Evolutionary conservation across 2,888 invertebrate species (phyloP), one percentile per base, ranked within the genome.

Genomic region (Mesoligia furuncula): DNA sequence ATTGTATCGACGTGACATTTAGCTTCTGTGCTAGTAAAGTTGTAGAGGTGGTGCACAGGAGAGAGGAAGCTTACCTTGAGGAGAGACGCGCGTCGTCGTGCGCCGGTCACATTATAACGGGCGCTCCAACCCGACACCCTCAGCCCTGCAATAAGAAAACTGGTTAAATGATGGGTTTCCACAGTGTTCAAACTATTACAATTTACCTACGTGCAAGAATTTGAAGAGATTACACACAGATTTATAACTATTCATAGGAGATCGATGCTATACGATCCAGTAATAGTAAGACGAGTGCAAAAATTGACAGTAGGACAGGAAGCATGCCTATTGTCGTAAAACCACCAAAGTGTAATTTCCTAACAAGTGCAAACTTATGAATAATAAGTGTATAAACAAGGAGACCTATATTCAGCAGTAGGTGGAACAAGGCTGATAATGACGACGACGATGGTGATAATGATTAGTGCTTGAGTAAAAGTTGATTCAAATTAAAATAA

Each of bases 101-200:
- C 95, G 95, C 96, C 93, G 95, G 92, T 96, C 94, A 96, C 96
- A 96, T 96, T 96, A 96, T 96, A 95, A 93, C 95, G 92, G 93
- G 93, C 94, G 92, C 87, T 88, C 87, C 90, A 89, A 86, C 87
- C 91, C 91, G 92, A 91, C 92, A 92, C 90, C 90, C 90, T 90
- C 89, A 91, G 92, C 90, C 93, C 96, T 96, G 95, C 54, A 85
- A 86, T 48, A 71, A 88, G 75, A 65, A 89, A 87, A 86, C 70
- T 51, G 51, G 71, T 85, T 88, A 79, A 86, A 85, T 70, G 66
- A 61, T 64, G 45, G 69, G 0, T 8, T 27, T 66, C 48, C 20
- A 39, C 62, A 36, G n/a, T 24, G 31, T 64, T 4, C 24, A 24
- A 24, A 64, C 31, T 51, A 24, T 24, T 51, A 51, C 6, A 36